Conservation (phyloP, 2,888 invertebrate genomes). For the Pocota personata region DNA sequence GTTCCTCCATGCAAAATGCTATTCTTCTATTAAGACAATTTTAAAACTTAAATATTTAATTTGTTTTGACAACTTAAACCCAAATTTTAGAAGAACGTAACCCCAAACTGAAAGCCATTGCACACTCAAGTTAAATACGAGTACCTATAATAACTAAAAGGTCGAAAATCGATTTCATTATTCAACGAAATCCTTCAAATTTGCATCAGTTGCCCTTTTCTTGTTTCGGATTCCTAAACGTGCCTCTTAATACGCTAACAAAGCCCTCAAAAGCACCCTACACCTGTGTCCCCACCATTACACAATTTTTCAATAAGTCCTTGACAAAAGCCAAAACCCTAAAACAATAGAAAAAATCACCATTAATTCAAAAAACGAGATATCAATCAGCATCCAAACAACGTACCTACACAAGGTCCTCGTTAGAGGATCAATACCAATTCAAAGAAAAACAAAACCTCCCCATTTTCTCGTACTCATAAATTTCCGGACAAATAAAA, state of each 20-base stretch:
- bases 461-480: not conserved
- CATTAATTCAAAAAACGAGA: conserved; percentile 11
- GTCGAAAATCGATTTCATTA: not conserved
- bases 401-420: not conserved
- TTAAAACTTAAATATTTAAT: too few species aligned
- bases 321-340: not conserved
- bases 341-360: not conserved
- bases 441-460: not conserved
- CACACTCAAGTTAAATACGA: too few species aligned
- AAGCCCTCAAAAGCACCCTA: not conserved
- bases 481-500: too few species aligned
- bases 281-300: not conserved
- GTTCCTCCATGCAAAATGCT: too few species aligned
- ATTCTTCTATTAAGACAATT: too few species aligned
- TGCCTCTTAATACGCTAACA: not conserved
- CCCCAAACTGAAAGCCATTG: too few species aligned
- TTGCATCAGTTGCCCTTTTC: not conserved
- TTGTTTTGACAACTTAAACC: too few species aligned
- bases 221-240: not conserved
- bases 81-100: too few species aligned
- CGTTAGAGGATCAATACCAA: not conserved
- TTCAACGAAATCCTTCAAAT: not conserved
- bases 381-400: conserved; percentile 2
- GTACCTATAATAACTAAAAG: too few species aligned
- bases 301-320: not conserved